A percentile compares a stretch with the other conserved stretches of the same genome.
Conservation (phyloP, 2,797 vertebrate genomes). For the Gallirallus australis region DNA sequence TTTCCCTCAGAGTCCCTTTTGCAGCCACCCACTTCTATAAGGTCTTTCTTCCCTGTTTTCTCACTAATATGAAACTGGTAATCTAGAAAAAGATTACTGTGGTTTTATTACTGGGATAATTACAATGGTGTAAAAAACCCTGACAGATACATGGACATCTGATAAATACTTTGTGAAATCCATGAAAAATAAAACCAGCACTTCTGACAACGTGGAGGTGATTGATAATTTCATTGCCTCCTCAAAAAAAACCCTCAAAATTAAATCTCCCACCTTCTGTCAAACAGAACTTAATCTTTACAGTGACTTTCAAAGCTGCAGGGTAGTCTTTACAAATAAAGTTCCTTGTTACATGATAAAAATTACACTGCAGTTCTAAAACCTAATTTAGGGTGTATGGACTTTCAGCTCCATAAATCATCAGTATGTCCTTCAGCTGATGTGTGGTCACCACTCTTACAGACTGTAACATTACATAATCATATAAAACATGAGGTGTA, state of each 20-base stretch:
- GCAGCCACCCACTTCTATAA: neutral
- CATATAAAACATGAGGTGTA: slow-evolving; percentile 42
- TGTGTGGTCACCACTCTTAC: neutral
- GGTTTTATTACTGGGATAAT: neutral
- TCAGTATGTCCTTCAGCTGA: slow-evolving; percentile 44
- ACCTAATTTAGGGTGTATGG: slow-evolving; percentile 51
- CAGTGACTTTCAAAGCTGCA: slow-evolving; percentile 56
- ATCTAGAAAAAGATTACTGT: neutral
- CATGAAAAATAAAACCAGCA: neutral
- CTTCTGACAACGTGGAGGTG: neutral
- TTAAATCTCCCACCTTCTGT: slow-evolving; percentile 34
- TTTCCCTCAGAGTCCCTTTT: neutral
- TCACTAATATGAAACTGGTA: neutral
- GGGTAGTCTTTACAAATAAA: slow-evolving; percentile 58
- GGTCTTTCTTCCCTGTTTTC: neutral
- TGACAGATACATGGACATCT: neutral
- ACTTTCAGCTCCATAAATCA: slow-evolving; percentile 61
- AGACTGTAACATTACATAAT: slow-evolving; percentile 19
- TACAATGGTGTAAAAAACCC: neutral
- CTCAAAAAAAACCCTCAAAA: neutral
- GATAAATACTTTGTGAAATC: neutral
- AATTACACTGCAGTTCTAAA: slow-evolving; percentile 54
- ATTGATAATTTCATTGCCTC: neutral
- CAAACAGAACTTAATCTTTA: slow-evolving; percentile 43
- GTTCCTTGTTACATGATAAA: slow-evolving; percentile 67